Base-by-base conservation (phyloP, 2,113 vertebrate genomes). In the Lepisosteus oculatus region DNA sequence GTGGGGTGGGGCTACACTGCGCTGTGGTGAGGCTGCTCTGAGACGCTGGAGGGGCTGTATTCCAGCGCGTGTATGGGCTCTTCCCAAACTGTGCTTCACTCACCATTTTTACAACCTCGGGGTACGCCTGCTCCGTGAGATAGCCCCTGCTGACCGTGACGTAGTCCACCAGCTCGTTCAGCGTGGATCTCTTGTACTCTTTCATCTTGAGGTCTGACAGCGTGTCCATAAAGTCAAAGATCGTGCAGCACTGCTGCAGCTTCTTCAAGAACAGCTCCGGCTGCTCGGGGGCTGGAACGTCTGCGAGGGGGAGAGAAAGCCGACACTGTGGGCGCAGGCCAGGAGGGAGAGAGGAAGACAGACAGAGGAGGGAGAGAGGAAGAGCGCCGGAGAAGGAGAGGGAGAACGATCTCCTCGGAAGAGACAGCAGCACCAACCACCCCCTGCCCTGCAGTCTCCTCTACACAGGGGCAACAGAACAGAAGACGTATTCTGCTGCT, bases 221-320 rank as follows among this genome's bases (percentile, higher is more conserved):
- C 79, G 97, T 98, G 95, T 99, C 97, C 97, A 99, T 99, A 93
- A 99, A 99, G 94, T 99, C 97, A 89, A 99, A 99, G 90, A 99
- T 93, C 67, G 98, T 96, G 91, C 97, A 98, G 92, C 97, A 99
- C 97, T 99, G 97, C 90, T 98, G 97, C 89, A 99, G 94, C 93
- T 99, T 99, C 95, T 99, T 99, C 92, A 98, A 93, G 95, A 99
- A 99, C 93, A 99, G 94, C 91, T 97, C 95, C 83, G 96, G 95
- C 92, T 99, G 97, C 94, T 99, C 97, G 92, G 93, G 92, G 84
- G 94, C 94, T 81, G 96, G 93, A 90, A 98, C 95, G 94, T 99
- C 97, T 99, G 89, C 68, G 12, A 2, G n/a, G 59, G 45, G 88
- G 81, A 44, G 13, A 44, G 43, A 45, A 29, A 43, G 9, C 1